Evolutionary conservation across 2,797 vertebrate species (phyloP), one percentile per base, ranked within the genome.

Genomic region (Bucorvus abyssinicus): DNA sequence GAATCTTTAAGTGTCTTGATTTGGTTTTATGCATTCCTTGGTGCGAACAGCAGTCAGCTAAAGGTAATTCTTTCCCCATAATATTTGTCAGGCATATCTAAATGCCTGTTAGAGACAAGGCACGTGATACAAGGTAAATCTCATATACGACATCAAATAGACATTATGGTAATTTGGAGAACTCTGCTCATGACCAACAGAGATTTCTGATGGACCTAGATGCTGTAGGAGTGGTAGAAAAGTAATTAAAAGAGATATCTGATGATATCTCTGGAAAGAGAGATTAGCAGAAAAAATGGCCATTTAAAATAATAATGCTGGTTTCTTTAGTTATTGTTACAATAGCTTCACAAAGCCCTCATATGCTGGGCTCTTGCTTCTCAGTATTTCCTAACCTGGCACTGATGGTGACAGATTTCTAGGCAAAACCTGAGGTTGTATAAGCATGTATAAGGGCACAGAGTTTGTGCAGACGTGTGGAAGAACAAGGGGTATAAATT

Each of bases 71-170:
- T 68, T 93, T 81, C 69, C 34, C 22, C 29, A 3, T 60, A 70
- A 42, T 49, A 93, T 55, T 80, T 96, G 64, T 78, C 84, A 81
- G 53, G 73, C 65, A 59, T 71, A 78, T 83, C 53, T 92, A 92
- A 90, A 80, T 57, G 71, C 6, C 53, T 80, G 68, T 64, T 61
- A 86, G 34, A 75, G 65, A 85, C 81, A 93, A 89, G 22, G 65
- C 45, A 92, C 4, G 3, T 9, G 13, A 69, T 56, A 76, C 63
- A 92, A 89, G 16, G 76, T 73, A 93, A 93, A 71, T 76, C 86
- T 32, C 13, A 71, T n/a, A 34, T n/a, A 80, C 47, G 53, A 20
- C 30, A 90, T 69, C 49, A 89, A 93, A 75, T 9, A 77, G 49
- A 23, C 74, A 57, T 15, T 84, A 80, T 30, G 10, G 47, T 89